phyloP scores from a whole-genome alignment of 2,888 invertebrate genomes.

The Limnephilus lunatus region DNA sequence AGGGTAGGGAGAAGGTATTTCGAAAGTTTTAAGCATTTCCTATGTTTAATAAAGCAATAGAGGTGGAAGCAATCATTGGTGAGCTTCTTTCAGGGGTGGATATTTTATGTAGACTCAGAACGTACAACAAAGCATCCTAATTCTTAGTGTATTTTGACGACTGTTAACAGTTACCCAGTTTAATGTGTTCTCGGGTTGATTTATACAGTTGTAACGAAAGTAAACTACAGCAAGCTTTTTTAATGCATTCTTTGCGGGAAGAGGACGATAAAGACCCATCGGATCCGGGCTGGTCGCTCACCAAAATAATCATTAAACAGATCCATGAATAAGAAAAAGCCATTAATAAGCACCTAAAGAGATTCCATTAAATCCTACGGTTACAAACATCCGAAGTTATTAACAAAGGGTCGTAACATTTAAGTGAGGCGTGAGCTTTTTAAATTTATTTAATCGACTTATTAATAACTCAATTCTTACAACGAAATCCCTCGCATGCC shows the following conservation, averaged over 20 bases:
- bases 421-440: no score
- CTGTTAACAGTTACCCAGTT: not conserved
- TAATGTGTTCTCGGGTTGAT: not conserved
- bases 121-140: not conserved
- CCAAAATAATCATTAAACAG: not conserved
- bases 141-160: no score
- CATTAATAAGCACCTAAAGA: not conserved
- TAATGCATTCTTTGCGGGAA: not conserved
- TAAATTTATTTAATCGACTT: no score
- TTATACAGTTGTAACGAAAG: not conserved
- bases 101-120: not conserved
- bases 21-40: no score
- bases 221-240: not conserved
- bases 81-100: not conserved
- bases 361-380: no score
- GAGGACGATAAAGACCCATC: not conserved
- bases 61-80: not conserved
- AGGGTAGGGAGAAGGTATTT: no score
- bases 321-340: not conserved
- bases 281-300: not conserved
- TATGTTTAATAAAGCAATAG: no score
- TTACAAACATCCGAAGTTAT: no score
- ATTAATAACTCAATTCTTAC: no score
- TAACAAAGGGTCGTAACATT: no score
- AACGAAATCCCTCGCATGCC: no score